Base-by-base conservation (phyloP, 1,140 invertebrate species). In the Euschistus heros region DNA sequence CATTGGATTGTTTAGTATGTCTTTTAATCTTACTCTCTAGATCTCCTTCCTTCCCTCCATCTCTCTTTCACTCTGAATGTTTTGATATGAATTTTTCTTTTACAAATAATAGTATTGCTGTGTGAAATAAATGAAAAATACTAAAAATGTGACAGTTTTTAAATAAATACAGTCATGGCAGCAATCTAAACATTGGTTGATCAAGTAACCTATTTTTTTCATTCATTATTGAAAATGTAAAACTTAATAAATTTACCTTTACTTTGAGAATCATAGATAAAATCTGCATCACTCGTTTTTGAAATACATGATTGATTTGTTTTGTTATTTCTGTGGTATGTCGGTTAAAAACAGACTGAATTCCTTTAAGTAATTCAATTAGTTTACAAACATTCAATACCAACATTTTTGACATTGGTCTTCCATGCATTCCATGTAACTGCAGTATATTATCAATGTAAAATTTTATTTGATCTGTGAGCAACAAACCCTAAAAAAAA, bases 311-410 rank as follows among this genome's bases (percentile, higher is more conserved):
- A 67, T 82, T 81, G 67, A 80, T 76, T 47, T 81, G 82, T 72
- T 82, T 82, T 37, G 80, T 75, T 42, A 83, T 80, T 68, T 76
- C 72, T 67, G 80, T 74, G 64, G 79, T 79, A 73, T 88, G 80
- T 55, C 82, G 73, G 60, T 80, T 78, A 68, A 82, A 84, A 2
- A 73, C 81, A 66, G 81, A 80, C 74, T 88, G 82, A 69, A 94
- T 80, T 17, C 83, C 81, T 77, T 93, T 93, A 10, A 95, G 76
- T 14, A 92, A 76, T 75, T 95, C 91, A 37, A 92, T 80, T 14
- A 94, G 76, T 73, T 84, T 82, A 77, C 91, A 95, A 30, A 96
- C 75, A 18, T 81, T 80, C 46, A 88, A 78, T 5, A 92, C 83
- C 44, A 85, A 82, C 26, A 82, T 84, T 74, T 91, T 89, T 2